phyloP scores from a whole-genome alignment of 2,888 invertebrate genomes.

The Maniola hyperantus region DNA sequence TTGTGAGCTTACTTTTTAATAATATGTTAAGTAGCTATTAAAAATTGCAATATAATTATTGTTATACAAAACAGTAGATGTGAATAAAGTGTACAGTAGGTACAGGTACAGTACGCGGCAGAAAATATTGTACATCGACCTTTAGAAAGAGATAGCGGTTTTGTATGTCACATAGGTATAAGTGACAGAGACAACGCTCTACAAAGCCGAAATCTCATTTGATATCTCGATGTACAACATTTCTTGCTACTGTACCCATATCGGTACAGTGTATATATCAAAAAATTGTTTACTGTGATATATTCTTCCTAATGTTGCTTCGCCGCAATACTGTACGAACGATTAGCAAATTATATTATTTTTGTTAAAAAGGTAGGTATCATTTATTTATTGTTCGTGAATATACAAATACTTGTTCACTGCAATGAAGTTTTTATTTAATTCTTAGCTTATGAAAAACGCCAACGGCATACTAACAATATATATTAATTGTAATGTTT shows the following conservation, averaged over 20 bases:
- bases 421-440: constrained; percentile 26
- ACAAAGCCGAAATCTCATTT: too few relatives aligned
- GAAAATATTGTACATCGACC: too few relatives aligned
- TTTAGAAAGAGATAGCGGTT: too few relatives aligned
- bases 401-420: constrained; percentile 46
- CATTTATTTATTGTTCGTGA: constrained; percentile 45
- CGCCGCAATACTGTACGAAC: constrained; percentile 50
- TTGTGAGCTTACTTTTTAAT: constrained; percentile 26
- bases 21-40: constrained; percentile 27
- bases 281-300: constrained; percentile 68
- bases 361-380: constrained; percentile 48
- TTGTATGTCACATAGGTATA: too few relatives aligned
- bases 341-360: constrained; percentile 53
- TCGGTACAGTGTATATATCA: constrained; percentile 33
- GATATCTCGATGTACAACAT: too few relatives aligned
- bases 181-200: too few relatives aligned
- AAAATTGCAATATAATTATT: constrained; percentile 29
- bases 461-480: too few relatives aligned
- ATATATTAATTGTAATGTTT: neutral
- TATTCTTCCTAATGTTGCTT: constrained; percentile 65
- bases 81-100: constrained; percentile 33
- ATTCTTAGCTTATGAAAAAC: constrained; percentile 2
- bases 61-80: constrained; percentile 22
- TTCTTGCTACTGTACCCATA: too few relatives aligned
- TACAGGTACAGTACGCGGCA: too few relatives aligned